phyloP scores from a whole-genome alignment of 2,888 invertebrate genomes.

The Steromphala cineraria region DNA sequence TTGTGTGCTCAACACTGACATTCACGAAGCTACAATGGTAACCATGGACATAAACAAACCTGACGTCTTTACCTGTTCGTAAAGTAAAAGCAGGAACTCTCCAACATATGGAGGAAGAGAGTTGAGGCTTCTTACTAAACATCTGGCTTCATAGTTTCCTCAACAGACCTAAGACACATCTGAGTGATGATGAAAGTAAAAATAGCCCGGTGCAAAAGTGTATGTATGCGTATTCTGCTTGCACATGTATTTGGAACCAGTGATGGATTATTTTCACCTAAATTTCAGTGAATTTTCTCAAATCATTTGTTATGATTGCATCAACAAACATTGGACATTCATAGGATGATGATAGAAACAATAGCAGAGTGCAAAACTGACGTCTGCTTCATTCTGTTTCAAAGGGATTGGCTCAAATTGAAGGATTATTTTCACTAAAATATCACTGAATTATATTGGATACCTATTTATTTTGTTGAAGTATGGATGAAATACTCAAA shows the following conservation, averaged over 20 bases:
- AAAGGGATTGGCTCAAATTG: not conserved
- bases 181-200: not conserved
- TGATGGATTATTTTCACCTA: not conserved
- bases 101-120: constrained; percentile 11
- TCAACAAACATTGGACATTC: not conserved
- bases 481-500: constrained; percentile 25
- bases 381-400: not conserved
- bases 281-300: constrained; percentile 10
- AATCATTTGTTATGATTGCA: not conserved
- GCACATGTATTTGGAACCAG: not conserved
- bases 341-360: not conserved
- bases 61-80: constrained; percentile 3
- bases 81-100: not conserved
- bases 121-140: not conserved
- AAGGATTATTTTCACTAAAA: not conserved
- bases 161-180: not conserved
- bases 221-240: not conserved
- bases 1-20: not conserved
- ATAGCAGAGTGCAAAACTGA: not conserved
- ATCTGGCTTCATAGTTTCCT: constrained; percentile 15
- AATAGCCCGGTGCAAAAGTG: constrained; percentile 18
- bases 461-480: constrained; percentile 1
- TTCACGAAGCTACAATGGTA: not conserved
- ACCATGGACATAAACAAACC: not conserved
- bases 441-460: constrained; percentile 18